phyloP scores from a whole-genome alignment of 2,888 invertebrate species.

The Campaea margaritaria region DNA sequence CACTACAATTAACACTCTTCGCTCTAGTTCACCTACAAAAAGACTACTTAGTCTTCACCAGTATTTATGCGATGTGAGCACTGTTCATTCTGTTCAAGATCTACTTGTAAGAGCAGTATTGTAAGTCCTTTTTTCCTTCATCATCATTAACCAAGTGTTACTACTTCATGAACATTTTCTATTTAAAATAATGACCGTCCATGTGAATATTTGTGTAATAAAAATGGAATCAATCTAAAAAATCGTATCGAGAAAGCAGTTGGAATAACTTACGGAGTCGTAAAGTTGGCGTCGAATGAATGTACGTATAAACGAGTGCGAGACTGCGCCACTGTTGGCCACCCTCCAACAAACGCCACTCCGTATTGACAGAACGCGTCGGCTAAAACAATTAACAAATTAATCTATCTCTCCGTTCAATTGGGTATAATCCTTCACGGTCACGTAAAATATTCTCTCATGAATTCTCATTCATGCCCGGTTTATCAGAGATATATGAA shows the following conservation, averaged over 20 bases:
- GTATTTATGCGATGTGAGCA: slow-evolving; percentile 55
- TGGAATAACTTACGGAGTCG: slow-evolving; percentile 69
- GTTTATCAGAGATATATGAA: slow-evolving; percentile 3
- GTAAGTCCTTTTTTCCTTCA: too few relatives aligned
- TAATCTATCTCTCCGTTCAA: slow-evolving; percentile 41
- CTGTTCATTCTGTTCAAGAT: neutral
- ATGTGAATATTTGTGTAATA: slow-evolving; percentile 60
- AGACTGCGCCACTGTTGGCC: slow-evolving; percentile 65
- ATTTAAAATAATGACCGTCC: slow-evolving; percentile 46
- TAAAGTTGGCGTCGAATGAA: slow-evolving; percentile 66
- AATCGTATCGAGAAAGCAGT: slow-evolving; percentile 63
- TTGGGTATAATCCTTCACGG: slow-evolving; percentile 6
- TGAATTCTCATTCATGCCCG: slow-evolving; percentile 5
- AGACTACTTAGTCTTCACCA: slow-evolving; percentile 54
- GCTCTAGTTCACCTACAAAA: slow-evolving; percentile 51
- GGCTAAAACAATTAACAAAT: slow-evolving; percentile 61
- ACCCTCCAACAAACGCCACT: slow-evolving; percentile 62
- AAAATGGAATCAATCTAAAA: slow-evolving; percentile 62
- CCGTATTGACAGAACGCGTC: slow-evolving; percentile 55
- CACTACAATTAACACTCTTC: slow-evolving; percentile 57
- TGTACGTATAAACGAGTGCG: slow-evolving; percentile 56
- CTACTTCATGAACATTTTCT: slow-evolving; percentile 45
- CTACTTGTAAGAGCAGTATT: neutral
- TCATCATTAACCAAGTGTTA: slow-evolving; percentile 43
- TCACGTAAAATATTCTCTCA: slow-evolving; percentile 8